These are phyloP conservation scores for Hyles euphorbiae DNA, from an alignment of 1,140 invertebrate species.

Conservation along the genomic window DNA sequence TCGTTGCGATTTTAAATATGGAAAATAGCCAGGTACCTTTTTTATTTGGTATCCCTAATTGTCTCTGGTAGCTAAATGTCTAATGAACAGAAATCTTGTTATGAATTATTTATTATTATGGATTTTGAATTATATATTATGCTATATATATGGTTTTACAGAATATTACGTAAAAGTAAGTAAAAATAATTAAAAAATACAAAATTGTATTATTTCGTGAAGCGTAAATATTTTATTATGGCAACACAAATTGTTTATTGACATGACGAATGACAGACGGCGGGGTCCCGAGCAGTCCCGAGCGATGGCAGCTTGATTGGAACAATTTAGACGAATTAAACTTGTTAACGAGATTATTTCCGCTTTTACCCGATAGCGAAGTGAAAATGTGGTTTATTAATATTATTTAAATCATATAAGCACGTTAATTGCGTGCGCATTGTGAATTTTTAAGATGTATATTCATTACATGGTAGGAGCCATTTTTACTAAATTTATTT, in stretches of 20 bases:
- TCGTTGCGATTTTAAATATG: no score
- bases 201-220: no score
- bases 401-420: slow-evolving; percentile 49
- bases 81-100: no score
- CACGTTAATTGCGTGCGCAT: slow-evolving; percentile 43
- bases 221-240: no score
- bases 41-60: no score
- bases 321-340: slow-evolving; percentile 57
- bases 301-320: slow-evolving; percentile 58
- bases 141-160: no score
- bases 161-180: no score
- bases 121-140: no score
- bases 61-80: no score
- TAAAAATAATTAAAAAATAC: no score
- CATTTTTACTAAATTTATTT: slow-evolving; percentile 75
- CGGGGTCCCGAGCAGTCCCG: slow-evolving; percentile 62
- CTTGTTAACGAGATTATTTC: slow-evolving; percentile 49
- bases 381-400: slow-evolving; percentile 66
- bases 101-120: no score
- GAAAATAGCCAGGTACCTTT: no score
- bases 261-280: slow-evolving; percentile 70
- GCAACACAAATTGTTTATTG: slow-evolving; percentile 69
- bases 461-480: slow-evolving; percentile 66
- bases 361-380: slow-evolving; percentile 42
- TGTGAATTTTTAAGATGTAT: slow-evolving; percentile 62